These are phyloP conservation scores for Brachionus sp. DNA, from an alignment of 1,140 invertebrate species.

Conservation along the genomic window DNA sequence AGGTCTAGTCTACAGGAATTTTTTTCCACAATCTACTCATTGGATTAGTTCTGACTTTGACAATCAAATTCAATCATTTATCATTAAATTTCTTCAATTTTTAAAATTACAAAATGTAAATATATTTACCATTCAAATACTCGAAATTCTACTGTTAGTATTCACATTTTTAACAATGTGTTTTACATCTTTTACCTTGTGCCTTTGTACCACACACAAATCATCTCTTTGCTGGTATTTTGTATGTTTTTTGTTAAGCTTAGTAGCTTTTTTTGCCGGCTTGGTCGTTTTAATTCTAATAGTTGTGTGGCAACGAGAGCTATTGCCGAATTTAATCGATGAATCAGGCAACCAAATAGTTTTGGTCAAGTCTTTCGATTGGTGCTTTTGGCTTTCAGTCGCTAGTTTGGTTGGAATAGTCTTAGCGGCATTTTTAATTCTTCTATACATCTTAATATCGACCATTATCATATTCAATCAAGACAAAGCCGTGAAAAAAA, in stretches of 20 bases:
- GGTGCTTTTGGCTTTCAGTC: conserved; percentile 42
- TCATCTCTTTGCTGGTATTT: conserved; percentile 37
- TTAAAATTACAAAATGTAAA: conserved; percentile 10
- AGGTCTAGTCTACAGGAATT: not conserved
- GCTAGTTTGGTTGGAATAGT: not conserved
- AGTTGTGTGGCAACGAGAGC: not conserved
- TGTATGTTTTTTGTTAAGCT: conserved; percentile 32
- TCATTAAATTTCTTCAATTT: conserved; percentile 26
- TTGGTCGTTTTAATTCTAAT: not conserved
- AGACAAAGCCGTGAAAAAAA: not conserved
- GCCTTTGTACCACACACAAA: conserved; percentile 31
- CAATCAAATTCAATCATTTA: conserved; percentile 35
- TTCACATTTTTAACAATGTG: conserved; percentile 38
- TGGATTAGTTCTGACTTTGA: conserved; percentile 29
- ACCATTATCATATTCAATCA: not conserved
- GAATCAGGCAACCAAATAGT: not conserved
- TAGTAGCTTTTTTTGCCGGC: conserved; percentile 5
- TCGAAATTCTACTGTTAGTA: conserved; percentile 34
- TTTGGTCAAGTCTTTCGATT: not conserved
- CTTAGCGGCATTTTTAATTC: conserved; percentile 6
- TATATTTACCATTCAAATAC: conserved; percentile 34
- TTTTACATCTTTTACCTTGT: conserved; percentile 44
- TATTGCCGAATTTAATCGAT: not conserved
- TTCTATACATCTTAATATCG: conserved; percentile 3
- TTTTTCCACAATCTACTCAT: not conserved